Evolutionary conservation across 2,113 vertebrate species (phyloP).

Genomic region (Promerops cafer): DNA sequence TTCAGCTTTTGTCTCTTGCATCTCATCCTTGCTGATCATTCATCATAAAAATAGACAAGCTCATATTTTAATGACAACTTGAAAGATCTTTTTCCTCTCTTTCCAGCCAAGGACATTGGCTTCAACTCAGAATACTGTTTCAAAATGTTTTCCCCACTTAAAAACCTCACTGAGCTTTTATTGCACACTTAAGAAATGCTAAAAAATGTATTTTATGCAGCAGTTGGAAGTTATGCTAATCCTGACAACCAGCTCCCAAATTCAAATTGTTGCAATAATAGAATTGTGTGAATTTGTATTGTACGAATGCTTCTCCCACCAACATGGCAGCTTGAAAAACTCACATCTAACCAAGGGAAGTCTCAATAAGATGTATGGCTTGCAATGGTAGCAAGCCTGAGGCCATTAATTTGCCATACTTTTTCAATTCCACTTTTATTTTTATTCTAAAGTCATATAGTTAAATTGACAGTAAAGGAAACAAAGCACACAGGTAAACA

Average conservation of each 20-base stretch:
- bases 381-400: neutral
- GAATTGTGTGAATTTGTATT: neutral
- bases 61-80: constrained; percentile 12
- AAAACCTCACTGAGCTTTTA: neutral
- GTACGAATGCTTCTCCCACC: neutral
- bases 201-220: neutral
- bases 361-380: neutral
- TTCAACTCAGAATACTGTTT: neutral
- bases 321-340: neutral
- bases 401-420: neutral
- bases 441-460: neutral
- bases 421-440: neutral
- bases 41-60: neutral
- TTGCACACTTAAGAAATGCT: neutral
- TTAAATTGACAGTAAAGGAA: neutral
- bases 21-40: neutral
- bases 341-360: neutral
- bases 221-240: neutral
- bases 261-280: neutral
- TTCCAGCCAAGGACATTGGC: neutral
- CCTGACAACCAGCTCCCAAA: neutral
- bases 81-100: neutral
- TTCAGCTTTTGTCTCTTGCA: neutral
- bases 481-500: neutral
- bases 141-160: neutral